phyloP scores from a whole-genome alignment of 2,113 vertebrate species.

The Casuarius casuarius region DNA sequence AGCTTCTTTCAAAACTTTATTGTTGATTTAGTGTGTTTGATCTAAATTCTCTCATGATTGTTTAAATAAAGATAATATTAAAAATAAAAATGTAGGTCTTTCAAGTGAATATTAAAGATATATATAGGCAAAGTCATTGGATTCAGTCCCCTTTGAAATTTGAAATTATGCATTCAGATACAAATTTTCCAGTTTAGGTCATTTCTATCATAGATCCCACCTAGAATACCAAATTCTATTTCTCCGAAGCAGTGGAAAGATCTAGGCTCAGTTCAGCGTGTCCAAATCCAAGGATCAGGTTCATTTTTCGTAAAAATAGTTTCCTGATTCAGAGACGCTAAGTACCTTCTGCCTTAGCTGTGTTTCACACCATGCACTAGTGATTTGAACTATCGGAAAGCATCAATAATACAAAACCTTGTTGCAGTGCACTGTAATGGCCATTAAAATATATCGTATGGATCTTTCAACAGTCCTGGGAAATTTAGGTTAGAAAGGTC shows the following conservation, averaged over 20 bases:
- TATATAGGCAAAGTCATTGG: not conserved
- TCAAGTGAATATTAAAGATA: not conserved
- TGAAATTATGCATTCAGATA: not conserved
- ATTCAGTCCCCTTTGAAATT: not conserved
- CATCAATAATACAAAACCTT: slow-evolving; percentile 31
- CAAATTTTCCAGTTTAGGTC: not conserved
- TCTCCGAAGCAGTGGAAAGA: not conserved
- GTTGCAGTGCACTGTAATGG: not conserved
- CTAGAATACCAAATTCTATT: not conserved
- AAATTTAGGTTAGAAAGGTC: slow-evolving; percentile 51
- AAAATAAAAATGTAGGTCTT: not conserved
- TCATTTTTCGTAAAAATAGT: not conserved
- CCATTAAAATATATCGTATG: slow-evolving; percentile 39
- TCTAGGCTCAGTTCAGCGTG: not conserved
- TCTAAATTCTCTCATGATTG: not conserved
- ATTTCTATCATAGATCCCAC: not conserved
- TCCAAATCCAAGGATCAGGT: not conserved
- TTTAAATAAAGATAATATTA: not conserved
- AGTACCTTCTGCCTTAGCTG: not conserved
- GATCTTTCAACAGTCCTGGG: slow-evolving; percentile 19
- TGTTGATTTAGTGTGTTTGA: not conserved
- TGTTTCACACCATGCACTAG: not conserved
- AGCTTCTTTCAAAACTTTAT: not conserved
- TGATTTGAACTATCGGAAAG: slow-evolving; percentile 18
- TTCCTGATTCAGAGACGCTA: not conserved